These are phyloP conservation scores for Drosophila ananassae DNA, from an alignment of 1,140 invertebrate genomes.

Conservation along the genomic window DNA sequence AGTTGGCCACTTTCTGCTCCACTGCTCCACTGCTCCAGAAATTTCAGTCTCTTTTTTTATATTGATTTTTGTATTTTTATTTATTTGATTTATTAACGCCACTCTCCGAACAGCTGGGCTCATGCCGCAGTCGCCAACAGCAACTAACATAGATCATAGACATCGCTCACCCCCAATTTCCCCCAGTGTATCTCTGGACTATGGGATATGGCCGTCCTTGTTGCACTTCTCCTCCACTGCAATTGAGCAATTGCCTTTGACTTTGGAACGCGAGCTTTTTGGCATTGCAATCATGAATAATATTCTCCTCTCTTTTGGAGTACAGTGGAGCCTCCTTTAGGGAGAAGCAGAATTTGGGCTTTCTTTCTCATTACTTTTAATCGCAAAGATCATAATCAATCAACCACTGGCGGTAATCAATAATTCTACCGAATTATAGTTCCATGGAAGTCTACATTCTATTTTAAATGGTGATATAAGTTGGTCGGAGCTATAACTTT, in stretches of 20 bases:
- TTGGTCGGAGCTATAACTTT: too few relatives aligned
- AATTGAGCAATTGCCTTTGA: constrained; percentile 52
- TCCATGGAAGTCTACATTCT: too few relatives aligned
- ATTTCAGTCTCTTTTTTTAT: background rate
- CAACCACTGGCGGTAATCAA: background rate
- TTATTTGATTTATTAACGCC: background rate
- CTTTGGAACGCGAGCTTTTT: constrained; percentile 42
- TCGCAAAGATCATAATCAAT: background rate
- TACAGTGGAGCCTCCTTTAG: constrained; percentile 2
- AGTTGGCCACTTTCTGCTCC: constrained; percentile 8
- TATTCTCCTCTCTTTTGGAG: background rate
- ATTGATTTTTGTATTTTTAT: background rate
- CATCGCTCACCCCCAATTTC: background rate
- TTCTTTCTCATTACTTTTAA: too few relatives aligned
- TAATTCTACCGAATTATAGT: too few relatives aligned
- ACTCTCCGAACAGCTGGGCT: background rate
- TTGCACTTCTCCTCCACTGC: constrained; percentile 10
- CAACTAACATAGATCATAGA: background rate
- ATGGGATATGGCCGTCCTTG: background rate
- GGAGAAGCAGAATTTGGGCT: too few relatives aligned
- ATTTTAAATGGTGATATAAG: too few relatives aligned
- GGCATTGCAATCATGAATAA: constrained; percentile 12
- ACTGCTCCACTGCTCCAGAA: background rate
- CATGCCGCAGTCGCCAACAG: background rate
- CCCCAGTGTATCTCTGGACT: constrained; percentile 19